Conservation (phyloP, 2,888 invertebrate genomes). For the Eubasilissa splendida region DNA sequence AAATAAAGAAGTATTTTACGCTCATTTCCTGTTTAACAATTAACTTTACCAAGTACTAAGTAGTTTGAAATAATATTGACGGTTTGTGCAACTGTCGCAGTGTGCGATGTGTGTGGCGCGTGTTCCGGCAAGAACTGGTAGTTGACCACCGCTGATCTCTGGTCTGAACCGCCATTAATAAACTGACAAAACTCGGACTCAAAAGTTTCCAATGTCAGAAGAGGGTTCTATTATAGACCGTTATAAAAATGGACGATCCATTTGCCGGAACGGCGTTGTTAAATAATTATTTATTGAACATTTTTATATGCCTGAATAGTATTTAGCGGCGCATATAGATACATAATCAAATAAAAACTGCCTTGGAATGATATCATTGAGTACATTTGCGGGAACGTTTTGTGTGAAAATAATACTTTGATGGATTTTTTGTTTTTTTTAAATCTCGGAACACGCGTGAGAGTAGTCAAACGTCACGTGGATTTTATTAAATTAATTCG, state of each 20-base stretch:
- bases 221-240: conserved; percentile 27
- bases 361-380: neutral
- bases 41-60: too few species aligned
- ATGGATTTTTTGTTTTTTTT: neutral
- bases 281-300: conserved; percentile 40
- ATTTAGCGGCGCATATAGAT: conserved; percentile 22
- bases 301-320: conserved; percentile 32
- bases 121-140: too few species aligned
- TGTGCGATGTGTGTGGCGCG: too few species aligned
- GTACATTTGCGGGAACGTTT: conserved; percentile 9
- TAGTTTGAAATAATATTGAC: too few species aligned
- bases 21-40: too few species aligned
- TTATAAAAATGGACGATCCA: conserved; percentile 22
- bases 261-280: conserved; percentile 36
- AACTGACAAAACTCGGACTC: conserved; percentile 5
- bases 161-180: conserved; percentile 10
- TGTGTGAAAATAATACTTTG: conserved; percentile 14
- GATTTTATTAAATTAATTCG: too few species aligned
- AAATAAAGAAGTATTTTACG: too few species aligned
- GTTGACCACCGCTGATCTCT: too few species aligned
- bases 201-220: conserved; percentile 8
- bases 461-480: too few species aligned
- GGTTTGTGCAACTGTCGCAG: too few species aligned
- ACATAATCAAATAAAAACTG: conserved; percentile 7
- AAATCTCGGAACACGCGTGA: too few species aligned